Conservation (phyloP, 1,140 invertebrate genomes). For the Anastrepha ludens region DNA sequence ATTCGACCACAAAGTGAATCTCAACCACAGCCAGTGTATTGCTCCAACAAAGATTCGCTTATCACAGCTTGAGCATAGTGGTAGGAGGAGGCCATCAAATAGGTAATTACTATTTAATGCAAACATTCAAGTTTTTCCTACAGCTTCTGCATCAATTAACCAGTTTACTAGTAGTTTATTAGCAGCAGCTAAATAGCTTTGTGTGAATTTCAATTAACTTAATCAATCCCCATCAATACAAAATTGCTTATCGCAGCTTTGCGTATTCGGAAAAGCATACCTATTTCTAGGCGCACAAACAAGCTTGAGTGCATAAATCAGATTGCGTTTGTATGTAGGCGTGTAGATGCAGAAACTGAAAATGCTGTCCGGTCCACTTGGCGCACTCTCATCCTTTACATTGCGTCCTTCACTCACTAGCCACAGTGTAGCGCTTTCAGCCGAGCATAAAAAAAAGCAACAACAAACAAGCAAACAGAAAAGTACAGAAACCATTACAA, state of each 20-base stretch:
- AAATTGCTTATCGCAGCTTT: conserved; percentile 49
- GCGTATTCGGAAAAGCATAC: neutral
- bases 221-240: conserved; percentile 38
- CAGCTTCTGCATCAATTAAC: conserved; percentile 33
- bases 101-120: conserved; percentile 21
- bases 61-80: neutral
- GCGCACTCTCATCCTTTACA: neutral
- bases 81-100: neutral
- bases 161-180: neutral
- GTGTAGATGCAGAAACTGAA: neutral
- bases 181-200: neutral
- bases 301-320: neutral
- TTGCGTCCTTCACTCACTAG: neutral
- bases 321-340: neutral
- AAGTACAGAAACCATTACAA: neutral
- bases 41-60: neutral
- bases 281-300: neutral
- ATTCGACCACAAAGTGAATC: neutral
- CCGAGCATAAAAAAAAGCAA: neutral
- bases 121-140: conserved; percentile 1
- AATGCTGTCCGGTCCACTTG: neutral
- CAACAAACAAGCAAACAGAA: neutral
- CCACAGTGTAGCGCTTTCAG: neutral
- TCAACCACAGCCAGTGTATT: neutral
- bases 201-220: conserved; percentile 50